Evolutionary conservation across 2,888 invertebrate species (phyloP).

Genomic region (Alviniconcha strummeri): DNA sequence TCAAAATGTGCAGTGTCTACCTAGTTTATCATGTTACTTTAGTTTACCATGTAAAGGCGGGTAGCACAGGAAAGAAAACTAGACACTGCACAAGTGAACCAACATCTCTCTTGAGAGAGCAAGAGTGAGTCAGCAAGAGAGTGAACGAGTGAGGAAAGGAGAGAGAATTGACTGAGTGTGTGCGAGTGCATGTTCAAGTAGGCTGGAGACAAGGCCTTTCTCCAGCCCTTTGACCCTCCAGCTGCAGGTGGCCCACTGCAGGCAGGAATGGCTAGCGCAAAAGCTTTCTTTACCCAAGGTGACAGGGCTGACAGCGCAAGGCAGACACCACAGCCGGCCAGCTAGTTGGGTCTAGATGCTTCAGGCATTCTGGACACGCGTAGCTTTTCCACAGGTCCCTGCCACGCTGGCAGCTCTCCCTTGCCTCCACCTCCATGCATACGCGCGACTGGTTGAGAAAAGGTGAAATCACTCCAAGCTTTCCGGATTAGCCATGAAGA

Average conservation of each 20-base stretch:
- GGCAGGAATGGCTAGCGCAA: background rate
- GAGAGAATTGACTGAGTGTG: background rate
- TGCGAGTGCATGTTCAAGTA: background rate
- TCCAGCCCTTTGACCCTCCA: constrained; percentile 2
- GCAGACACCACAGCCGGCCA: background rate
- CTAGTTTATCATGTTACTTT: too few species aligned
- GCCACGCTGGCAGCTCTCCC: background rate
- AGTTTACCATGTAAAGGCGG: too few species aligned
- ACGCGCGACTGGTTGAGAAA: background rate
- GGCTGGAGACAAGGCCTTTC: background rate
- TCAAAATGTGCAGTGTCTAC: too few species aligned
- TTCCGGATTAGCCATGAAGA: too few species aligned
- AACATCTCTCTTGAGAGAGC: background rate
- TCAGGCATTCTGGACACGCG: background rate
- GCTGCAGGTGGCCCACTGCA: background rate
- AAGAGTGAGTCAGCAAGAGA: background rate
- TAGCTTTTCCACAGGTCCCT: background rate
- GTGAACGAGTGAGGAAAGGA: too few species aligned
- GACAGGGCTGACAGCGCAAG: background rate
- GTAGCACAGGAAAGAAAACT: too few species aligned
- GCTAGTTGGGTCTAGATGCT: constrained; percentile 8
- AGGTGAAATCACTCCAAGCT: too few species aligned
- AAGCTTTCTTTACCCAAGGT: constrained; percentile 23
- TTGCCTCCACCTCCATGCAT: constrained; percentile 1
- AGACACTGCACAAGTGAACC: too few species aligned